Evolutionary conservation across 1,140 invertebrate genomes (phyloP).

Genomic region (Pseudomyrmex gracilis): DNA sequence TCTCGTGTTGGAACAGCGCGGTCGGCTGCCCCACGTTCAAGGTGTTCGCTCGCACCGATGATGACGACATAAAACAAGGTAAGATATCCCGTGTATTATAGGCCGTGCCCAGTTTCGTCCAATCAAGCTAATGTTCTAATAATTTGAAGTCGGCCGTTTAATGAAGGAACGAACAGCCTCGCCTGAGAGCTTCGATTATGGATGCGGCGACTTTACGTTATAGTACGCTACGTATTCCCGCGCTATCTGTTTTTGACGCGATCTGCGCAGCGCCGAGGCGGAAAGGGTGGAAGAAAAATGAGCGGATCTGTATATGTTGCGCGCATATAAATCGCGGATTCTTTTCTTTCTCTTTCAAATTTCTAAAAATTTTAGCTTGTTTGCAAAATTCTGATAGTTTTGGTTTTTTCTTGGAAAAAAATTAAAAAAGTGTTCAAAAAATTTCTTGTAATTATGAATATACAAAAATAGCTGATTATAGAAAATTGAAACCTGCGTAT

Average conservation of each 20-base stretch:
- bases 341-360: not conserved
- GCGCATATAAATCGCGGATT: constrained; percentile 13
- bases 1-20: constrained; percentile 7
- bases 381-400: not conserved
- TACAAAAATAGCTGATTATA: not conserved
- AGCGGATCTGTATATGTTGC: constrained; percentile 42
- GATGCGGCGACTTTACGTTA: constrained; percentile 44
- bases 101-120: constrained; percentile 81
- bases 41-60: constrained; percentile 4
- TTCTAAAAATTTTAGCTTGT: not conserved
- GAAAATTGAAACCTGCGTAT: not conserved
- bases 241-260: constrained; percentile 1
- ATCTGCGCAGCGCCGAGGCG: constrained; percentile 23
- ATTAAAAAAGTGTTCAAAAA: not conserved
- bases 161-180: constrained; percentile 76
- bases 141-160: constrained; percentile 80
- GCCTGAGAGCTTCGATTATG: constrained; percentile 57
- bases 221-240: constrained; percentile 22
- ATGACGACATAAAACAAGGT: constrained; percentile 41
- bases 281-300: constrained; percentile 13
- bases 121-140: constrained; percentile 85
- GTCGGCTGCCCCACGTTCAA: no score
- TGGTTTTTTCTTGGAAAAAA: not conserved
- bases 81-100: constrained; percentile 57
- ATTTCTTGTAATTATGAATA: not conserved